These are phyloP conservation scores for Mythimna albipuncta DNA, from an alignment of 2,888 invertebrate genomes.

Conservation along the genomic window DNA sequence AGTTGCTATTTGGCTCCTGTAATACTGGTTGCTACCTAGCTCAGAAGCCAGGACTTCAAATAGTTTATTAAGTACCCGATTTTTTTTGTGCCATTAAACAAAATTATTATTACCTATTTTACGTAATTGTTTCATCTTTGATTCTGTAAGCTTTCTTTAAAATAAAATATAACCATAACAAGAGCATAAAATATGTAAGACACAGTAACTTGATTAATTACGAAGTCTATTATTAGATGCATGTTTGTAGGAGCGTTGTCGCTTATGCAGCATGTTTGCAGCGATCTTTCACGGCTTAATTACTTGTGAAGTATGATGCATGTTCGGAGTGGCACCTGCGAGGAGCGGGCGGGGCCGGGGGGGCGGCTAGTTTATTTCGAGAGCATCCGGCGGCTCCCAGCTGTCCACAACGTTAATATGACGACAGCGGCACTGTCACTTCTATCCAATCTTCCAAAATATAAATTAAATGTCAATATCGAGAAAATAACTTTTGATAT, in stretches of 20 bases:
- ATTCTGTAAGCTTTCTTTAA: too few species aligned
- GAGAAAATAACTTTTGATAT: constrained; percentile 56
- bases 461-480: constrained; percentile 84
- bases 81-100: too few species aligned
- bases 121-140: too few species aligned
- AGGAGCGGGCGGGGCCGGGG: constrained; percentile 53
- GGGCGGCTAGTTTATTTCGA: constrained; percentile 82
- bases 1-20: too few species aligned
- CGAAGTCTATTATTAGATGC: constrained; percentile 62
- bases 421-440: constrained; percentile 83
- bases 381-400: constrained; percentile 86
- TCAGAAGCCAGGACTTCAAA: too few species aligned
- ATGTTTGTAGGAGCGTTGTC: constrained; percentile 46
- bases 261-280: constrained; percentile 65
- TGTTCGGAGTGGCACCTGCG: constrained; percentile 80
- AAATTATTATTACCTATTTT: too few species aligned
- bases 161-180: constrained; percentile 32
- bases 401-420: constrained; percentile 87
- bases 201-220: constrained; percentile 51
- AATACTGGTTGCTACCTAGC: too few species aligned
- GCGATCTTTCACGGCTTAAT: constrained; percentile 77
- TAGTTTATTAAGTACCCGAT: too few species aligned
- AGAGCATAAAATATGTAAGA: constrained; percentile 39
- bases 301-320: constrained; percentile 82
- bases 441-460: constrained; percentile 78